Conservation (phyloP, 2,888 invertebrate genomes). For the Gastracanthus pulcherrimus region DNA sequence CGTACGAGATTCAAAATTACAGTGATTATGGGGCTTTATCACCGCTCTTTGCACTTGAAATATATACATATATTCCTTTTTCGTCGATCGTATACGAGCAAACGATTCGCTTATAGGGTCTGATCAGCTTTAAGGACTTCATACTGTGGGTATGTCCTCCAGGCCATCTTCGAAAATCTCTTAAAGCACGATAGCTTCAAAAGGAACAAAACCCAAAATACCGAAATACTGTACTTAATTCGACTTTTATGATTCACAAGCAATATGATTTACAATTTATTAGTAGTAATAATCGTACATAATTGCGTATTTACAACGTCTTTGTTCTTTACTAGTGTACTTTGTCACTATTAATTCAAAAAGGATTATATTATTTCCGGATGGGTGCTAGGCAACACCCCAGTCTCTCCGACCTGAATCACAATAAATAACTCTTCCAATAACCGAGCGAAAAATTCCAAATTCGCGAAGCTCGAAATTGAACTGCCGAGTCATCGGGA, state of each 20-base stretch:
- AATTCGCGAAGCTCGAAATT: slow-evolving; percentile 5
- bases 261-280: not conserved
- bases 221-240: slow-evolving; percentile 27
- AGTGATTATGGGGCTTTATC: slow-evolving; percentile 69
- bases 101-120: slow-evolving; percentile 12
- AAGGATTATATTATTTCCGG: not conserved
- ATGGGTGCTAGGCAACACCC: not conserved
- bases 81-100: slow-evolving; percentile 32
- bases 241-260: slow-evolving; percentile 20
- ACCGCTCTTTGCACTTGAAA: slow-evolving; percentile 57
- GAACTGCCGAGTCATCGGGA: not conserved
- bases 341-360: too few species aligned
- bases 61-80: slow-evolving; percentile 47
- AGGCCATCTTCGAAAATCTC: slow-evolving; percentile 53
- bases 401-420: not conserved
- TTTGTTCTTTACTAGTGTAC: too few species aligned
- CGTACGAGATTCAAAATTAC: slow-evolving; percentile 70
- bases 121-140: slow-evolving; percentile 52
- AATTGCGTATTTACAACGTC: too few species aligned
- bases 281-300: too few species aligned
- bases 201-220: slow-evolving; percentile 23
- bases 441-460: slow-evolving; percentile 20
- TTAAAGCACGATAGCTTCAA: slow-evolving; percentile 56
- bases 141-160: slow-evolving; percentile 46
- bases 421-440: not conserved